These are phyloP conservation scores for Toxonevra muliebris DNA, from an alignment of 2,888 invertebrate genomes.

Conservation along the genomic window DNA sequence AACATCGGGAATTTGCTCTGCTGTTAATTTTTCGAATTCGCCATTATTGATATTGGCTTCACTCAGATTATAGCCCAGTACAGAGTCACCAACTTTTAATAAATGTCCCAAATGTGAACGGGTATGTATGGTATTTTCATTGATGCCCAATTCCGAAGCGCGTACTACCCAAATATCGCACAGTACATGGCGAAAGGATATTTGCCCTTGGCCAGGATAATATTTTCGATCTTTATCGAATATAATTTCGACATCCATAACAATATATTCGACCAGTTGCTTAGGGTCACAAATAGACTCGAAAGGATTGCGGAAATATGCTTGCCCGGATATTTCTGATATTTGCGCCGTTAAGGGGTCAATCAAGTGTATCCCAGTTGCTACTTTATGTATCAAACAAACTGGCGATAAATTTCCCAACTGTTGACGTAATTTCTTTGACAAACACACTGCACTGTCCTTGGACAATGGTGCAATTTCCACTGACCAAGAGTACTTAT, in stretches of 20 bases:
- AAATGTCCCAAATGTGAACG: constrained; percentile 95
- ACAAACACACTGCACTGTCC: constrained; percentile 90
- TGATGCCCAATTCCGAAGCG: constrained; percentile 84
- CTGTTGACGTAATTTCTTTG: constrained; percentile 84
- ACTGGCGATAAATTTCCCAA: constrained; percentile 89
- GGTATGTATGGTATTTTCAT: constrained; percentile 83
- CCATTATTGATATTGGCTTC: constrained; percentile 92
- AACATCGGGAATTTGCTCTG: constrained; percentile 82
- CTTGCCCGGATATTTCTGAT: constrained; percentile 81
- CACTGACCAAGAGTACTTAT: constrained; percentile 93
- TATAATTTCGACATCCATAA: constrained; percentile 87
- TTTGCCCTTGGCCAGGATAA: constrained; percentile 88
- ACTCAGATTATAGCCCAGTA: constrained; percentile 87
- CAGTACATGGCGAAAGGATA: constrained; percentile 87
- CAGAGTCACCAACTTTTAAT: constrained; percentile 91
- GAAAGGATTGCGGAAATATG: constrained; percentile 90
- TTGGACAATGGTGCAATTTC: constrained; percentile 97
- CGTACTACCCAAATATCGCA: constrained; percentile 95
- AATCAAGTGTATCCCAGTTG: constrained; percentile 90
- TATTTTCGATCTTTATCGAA: constrained; percentile 73
- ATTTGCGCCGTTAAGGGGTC: constrained; percentile 92
- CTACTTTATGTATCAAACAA: constrained; percentile 88
- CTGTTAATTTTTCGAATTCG: constrained; percentile 84
- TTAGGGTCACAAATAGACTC: constrained; percentile 88
- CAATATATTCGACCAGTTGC: constrained; percentile 89